Conservation (phyloP, 92 coral and sea anemone species). For the Umimayanthus kanabou region DNA sequence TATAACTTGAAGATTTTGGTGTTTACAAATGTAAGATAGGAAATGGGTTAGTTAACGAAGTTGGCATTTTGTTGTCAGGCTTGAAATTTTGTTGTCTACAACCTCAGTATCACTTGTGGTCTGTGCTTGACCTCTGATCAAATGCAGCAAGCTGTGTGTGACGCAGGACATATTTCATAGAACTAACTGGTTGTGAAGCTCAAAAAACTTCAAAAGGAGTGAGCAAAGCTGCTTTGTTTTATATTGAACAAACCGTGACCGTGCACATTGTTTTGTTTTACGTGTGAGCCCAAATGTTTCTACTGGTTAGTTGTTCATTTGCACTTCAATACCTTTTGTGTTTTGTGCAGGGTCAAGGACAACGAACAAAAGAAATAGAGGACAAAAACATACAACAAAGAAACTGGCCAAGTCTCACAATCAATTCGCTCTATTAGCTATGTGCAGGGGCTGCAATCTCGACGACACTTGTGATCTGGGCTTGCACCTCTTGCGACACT, state of each 20-base stretch:
- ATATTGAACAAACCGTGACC: too few species aligned
- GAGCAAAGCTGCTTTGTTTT: too few species aligned
- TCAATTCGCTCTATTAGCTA: not conserved
- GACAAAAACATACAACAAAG: too few species aligned
- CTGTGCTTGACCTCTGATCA: not conserved
- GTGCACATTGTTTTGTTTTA: too few species aligned
- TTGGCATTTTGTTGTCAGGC: not conserved
- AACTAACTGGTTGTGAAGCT: too few species aligned
- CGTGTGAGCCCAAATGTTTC: too few species aligned
- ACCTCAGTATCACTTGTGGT: not conserved
- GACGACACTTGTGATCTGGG: not conserved
- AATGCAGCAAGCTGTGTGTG: not conserved
- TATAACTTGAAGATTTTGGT: not conserved
- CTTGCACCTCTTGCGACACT: not conserved
- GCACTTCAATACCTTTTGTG: too few species aligned
- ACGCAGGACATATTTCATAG: not conserved
- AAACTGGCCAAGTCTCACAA: too few species aligned
- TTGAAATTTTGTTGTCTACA: not conserved
- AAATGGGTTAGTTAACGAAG: conserved; percentile 8
- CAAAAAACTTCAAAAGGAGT: too few species aligned
- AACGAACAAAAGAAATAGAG: too few species aligned
- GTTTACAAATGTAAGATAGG: not conserved
- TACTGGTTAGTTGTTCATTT: too few species aligned
- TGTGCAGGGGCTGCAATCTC: not conserved
- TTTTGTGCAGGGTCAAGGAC: too few species aligned